Conservation (phyloP, 92 coral and sea anemone genomes). For the Epizoanthus fatuus region DNA sequence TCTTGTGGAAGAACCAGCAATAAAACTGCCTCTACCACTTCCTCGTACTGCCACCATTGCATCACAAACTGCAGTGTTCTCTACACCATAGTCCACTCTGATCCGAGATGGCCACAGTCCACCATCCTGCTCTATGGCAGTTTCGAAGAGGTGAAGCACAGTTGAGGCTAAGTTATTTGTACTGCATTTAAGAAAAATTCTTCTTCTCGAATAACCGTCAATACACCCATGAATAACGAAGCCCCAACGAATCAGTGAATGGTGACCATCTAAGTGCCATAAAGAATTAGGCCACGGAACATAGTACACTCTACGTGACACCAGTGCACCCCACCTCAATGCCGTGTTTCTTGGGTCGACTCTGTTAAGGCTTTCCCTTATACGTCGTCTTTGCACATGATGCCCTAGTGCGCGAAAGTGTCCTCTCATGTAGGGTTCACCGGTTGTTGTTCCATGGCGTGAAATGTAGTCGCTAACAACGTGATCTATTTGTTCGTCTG, state of each 20-base stretch:
- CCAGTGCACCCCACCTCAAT: constrained; percentile 67
- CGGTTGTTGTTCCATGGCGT: constrained; percentile 55
- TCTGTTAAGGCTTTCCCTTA: constrained; percentile 46
- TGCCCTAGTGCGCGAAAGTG: constrained; percentile 15
- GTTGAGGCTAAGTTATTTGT: constrained; percentile 78
- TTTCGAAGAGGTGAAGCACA: constrained; percentile 65
- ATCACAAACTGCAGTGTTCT: constrained; percentile 82
- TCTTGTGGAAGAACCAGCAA: constrained; percentile 83
- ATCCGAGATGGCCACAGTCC: constrained; percentile 87
- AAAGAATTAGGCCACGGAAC: constrained; percentile 76
- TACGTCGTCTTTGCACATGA: background rate
- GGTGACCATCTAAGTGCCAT: constrained; percentile 88
- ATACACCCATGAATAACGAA: constrained; percentile 82
- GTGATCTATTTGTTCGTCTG: constrained; percentile 50
- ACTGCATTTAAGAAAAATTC: constrained; percentile 76
- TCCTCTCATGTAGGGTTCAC: constrained; percentile 43
- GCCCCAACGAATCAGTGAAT: constrained; percentile 81
- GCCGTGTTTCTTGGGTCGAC: constrained; percentile 77
- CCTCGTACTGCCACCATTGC: constrained; percentile 73
- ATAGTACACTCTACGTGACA: constrained; percentile 61
- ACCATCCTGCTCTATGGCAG: constrained; percentile 69
- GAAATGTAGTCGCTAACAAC: constrained; percentile 54
- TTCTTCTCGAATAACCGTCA: constrained; percentile 78
- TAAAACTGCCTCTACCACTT: constrained; percentile 75
- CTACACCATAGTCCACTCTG: constrained; percentile 78